Base-by-base conservation (phyloP, 1,140 invertebrate genomes). In the Oedothorax gibbosus region DNA sequence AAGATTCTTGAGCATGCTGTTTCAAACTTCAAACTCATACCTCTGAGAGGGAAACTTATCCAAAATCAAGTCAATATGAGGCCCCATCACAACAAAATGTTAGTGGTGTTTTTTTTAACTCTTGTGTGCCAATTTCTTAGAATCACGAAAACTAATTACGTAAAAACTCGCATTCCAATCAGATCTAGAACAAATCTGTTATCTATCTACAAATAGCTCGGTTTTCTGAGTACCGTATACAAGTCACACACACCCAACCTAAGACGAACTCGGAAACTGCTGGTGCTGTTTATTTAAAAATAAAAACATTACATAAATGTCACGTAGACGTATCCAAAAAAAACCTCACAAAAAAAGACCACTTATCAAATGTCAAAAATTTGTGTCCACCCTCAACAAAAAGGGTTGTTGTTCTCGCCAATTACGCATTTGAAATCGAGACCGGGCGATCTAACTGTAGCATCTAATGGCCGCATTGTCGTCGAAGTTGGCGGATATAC, bases 1-100 rank as follows among this genome's bases (percentile, higher is more conserved):
- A 35, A 35, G 35, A 35, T 1, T 35, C 35, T 35, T 35, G 35
- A 35, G 35, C 35, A 35, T 35, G 12, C 56, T 10, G 18, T 49
- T 76, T 62, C 57, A 69, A 66, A 78, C 20, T 68, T 69, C 49
- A 53, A 56, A 53, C 2, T 20, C 64, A 57, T 71, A 81, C 78
- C 78, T 81, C 14, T 60, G 51, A 8, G 51, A 60, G 1, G 78
- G 78, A 81, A 81, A 81, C 15, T 71, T 81, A 71, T 81, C 78
- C 66, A 62, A 9, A 57, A 81, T 60, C 20, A 71, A 57, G 51
- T 71, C 53, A 5, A 57, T 18, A 18, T 81, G 54, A 14, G 66
- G 78, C 49, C 62, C 66, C 78, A 81, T 81, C 35, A 18, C 50
- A 15, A 68, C 3, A 14, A 49, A 57, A 66, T 66, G n/a, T 21